Conservation (phyloP, 1,140 invertebrate species). For the Drosophila pseudoananassae region DNA sequence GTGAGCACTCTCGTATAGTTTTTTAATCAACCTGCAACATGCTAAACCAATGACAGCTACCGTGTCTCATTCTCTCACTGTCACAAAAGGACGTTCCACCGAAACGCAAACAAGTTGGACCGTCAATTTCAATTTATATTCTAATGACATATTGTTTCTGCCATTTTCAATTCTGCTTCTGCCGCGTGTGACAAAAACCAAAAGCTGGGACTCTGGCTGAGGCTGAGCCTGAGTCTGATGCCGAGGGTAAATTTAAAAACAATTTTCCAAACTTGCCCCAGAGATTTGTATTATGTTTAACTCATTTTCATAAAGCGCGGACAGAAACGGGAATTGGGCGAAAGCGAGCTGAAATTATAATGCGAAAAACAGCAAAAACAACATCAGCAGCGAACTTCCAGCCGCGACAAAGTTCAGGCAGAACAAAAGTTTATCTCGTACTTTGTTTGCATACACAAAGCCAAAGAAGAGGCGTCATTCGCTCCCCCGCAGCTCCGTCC, state of each 20-base stretch:
- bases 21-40: conserved; percentile 61
- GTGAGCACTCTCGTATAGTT: conserved; percentile 47
- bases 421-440: conserved; percentile 81
- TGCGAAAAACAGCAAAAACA: conserved; percentile 32
- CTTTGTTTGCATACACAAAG: conserved; percentile 75
- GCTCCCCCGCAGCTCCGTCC: background rate
- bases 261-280: conserved; percentile 54
- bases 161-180: conserved; percentile 41
- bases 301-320: conserved; percentile 65
- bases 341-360: conserved; percentile 51
- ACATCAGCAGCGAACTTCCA: conserved; percentile 15
- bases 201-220: background rate
- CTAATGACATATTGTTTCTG: conserved; percentile 60
- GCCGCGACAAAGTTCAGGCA: conserved; percentile 71
- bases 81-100: conserved; percentile 25
- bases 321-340: conserved; percentile 41
- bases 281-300: conserved; percentile 69
- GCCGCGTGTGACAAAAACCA: conserved; percentile 35
- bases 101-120: conserved; percentile 47
- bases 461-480: conserved; percentile 11
- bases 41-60: conserved; percentile 46
- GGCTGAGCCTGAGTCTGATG: background rate
- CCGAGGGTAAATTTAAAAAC: conserved; percentile 56
- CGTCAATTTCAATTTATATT: conserved; percentile 68
- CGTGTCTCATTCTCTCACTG: conserved; percentile 33